These are phyloP conservation scores for Drosophila repletoides DNA, from an alignment of 1,140 invertebrate species.

Conservation along the genomic window DNA sequence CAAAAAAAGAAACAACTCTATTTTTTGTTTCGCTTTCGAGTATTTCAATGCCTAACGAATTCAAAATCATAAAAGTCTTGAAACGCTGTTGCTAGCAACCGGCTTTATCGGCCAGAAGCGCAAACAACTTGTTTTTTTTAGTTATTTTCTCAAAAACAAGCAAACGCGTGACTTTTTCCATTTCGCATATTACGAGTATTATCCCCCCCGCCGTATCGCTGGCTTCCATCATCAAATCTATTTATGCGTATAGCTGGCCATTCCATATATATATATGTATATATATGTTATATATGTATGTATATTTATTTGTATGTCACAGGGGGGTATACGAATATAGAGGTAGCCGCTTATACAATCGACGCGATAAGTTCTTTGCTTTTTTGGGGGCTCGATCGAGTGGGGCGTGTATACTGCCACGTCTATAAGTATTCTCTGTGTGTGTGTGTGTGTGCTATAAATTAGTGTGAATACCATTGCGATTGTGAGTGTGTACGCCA, in stretches of 20 bases:
- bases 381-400: conserved; percentile 72
- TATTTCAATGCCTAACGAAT: not conserved
- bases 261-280: not conserved
- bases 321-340: not conserved
- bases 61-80: not conserved
- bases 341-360: conserved; percentile 58
- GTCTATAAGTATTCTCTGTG: conserved; percentile 28
- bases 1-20: too few relatives aligned
- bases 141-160: conserved; percentile 35
- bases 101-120: conserved; percentile 16
- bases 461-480: too few relatives aligned
- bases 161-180: conserved; percentile 41
- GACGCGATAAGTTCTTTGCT: conserved; percentile 54
- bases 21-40: conserved; percentile 6
- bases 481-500: too few relatives aligned
- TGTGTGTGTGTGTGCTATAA: not conserved
- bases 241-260: conserved; percentile 16
- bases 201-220: conserved; percentile 1
- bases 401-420: conserved; percentile 44
- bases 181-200: conserved; percentile 7
- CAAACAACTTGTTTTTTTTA: conserved; percentile 24
- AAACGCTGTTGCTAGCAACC: conserved; percentile 26
- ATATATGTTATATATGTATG: not conserved
- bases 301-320: not conserved
- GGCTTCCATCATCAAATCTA: conserved; percentile 19